Percentiles rank a stretch among this genome's conserved stretches.
Conservation (phyloP, 2,888 invertebrate genomes). For the Pyrgus malvae region DNA sequence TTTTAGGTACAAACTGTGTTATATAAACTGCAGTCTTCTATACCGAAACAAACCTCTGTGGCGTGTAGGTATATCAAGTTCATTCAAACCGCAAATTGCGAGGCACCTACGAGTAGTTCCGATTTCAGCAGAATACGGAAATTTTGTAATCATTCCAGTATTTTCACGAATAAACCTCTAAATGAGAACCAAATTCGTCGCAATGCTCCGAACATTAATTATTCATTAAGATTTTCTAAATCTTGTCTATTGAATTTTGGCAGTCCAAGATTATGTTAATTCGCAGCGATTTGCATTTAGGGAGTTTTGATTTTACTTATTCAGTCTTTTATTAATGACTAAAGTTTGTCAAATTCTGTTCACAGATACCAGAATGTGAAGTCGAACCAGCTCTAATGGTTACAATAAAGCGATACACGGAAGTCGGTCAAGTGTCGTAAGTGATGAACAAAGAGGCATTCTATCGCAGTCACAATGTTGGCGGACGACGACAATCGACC, state of each 20-base stretch:
- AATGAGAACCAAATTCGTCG: background rate
- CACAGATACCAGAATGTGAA: conserved; percentile 14
- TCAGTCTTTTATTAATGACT: background rate
- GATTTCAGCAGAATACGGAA: background rate
- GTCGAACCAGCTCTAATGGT: conserved; percentile 6
- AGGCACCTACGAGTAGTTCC: background rate
- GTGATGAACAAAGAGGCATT: conserved; percentile 55
- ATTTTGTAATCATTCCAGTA: too few species aligned
- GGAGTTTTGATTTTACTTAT: background rate
- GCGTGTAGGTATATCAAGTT: conserved; percentile 7
- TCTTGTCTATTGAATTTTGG: background rate
- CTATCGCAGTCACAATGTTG: conserved; percentile 51
- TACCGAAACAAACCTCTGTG: conserved; percentile 18
- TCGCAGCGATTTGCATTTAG: background rate
- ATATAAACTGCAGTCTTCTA: conserved; percentile 19
- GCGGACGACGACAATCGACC: conserved; percentile 55
- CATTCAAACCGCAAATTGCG: conserved; percentile 19
- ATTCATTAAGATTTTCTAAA: conserved; percentile 2
- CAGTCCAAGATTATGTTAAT: conserved; percentile 4
- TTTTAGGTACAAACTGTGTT: conserved; percentile 19
- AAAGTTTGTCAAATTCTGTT: background rate
- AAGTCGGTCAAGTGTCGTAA: conserved; percentile 34
- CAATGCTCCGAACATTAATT: background rate
- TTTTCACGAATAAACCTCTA: too few species aligned
- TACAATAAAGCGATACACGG: conserved; percentile 4